A percentile compares a stretch with the other conserved stretches of the same genome.
Evolutionary conservation across 1,140 invertebrate species (phyloP).

Genomic region (Neodiprion virginianus): DNA sequence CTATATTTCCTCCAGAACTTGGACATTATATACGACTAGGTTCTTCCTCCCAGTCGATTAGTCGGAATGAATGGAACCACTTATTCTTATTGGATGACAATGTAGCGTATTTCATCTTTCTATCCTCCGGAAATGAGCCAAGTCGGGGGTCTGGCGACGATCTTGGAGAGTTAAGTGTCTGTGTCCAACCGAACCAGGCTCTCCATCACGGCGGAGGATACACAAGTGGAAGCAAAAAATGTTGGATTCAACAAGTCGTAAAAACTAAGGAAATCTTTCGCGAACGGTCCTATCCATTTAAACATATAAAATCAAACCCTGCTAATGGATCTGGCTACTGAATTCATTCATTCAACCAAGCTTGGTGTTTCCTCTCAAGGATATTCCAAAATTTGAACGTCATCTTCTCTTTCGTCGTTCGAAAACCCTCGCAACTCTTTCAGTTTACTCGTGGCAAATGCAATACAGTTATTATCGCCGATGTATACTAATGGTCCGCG

Average conservation of each 20-base stretch:
- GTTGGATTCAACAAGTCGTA: neutral
- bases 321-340: too few species aligned
- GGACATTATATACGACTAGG: too few species aligned
- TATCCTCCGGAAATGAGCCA: constrained; percentile 1
- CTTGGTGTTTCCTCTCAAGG: too few species aligned
- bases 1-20: too few species aligned
- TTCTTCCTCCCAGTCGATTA: constrained; percentile 6
- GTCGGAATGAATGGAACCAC: neutral
- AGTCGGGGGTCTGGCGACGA: neutral
- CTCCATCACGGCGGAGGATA: neutral
- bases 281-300: neutral
- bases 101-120: constrained; percentile 7
- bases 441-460: too few species aligned
- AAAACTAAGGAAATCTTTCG: neutral
- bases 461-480: too few species aligned
- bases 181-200: neutral
- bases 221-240: neutral
- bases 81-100: constrained; percentile 3
- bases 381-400: too few species aligned
- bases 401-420: too few species aligned
- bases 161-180: constrained; percentile 1
- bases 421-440: too few species aligned
- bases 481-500: too few species aligned
- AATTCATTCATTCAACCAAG: too few species aligned
- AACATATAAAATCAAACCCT: too few species aligned